Conservation (phyloP, 1,140 invertebrate genomes). For the Artemia franciscana region DNA sequence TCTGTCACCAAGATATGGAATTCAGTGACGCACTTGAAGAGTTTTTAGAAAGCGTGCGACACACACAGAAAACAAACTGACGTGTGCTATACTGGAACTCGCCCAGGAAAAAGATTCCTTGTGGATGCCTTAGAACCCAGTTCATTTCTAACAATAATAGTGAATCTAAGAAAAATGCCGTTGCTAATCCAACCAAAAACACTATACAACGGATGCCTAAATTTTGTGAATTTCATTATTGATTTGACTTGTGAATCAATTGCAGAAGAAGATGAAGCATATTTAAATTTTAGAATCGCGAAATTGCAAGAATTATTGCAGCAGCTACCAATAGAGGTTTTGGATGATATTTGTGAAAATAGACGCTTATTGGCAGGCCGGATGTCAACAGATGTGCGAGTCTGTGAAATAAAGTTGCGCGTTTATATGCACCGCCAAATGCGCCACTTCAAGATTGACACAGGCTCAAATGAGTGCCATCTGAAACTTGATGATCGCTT, state of each 20-base stretch:
- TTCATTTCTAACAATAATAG: too few relatives aligned
- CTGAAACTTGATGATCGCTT: constrained; percentile 12
- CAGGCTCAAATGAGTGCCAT: background rate
- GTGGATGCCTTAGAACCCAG: too few relatives aligned
- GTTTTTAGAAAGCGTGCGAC: too few relatives aligned
- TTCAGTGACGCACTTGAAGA: too few relatives aligned
- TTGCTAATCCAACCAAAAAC: constrained; percentile 3
- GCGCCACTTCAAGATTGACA: constrained; percentile 5
- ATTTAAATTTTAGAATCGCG: constrained; percentile 3
- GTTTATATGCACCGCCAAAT: constrained; percentile 10
- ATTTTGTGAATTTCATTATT: constrained; percentile 1
- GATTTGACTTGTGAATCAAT: constrained; percentile 6
- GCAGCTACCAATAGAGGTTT: constrained; percentile 7
- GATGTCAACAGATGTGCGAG: background rate
- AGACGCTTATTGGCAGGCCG: background rate
- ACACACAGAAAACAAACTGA: too few relatives aligned
- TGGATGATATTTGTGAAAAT: constrained; percentile 9
- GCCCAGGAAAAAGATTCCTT: too few relatives aligned
- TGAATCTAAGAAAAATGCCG: constrained; percentile 6
- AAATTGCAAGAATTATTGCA: constrained; percentile 5
- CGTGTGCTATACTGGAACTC: too few relatives aligned
- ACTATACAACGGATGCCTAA: constrained; percentile 1
- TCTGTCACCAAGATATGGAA: too few relatives aligned
- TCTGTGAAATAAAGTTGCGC: constrained; percentile 5
- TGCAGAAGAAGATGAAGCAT: constrained; percentile 5